A percentile compares a stretch with the other conserved stretches of the same genome.
phyloP scores from a whole-genome alignment of 1,140 invertebrate genomes.

The Drusus annulatus region DNA sequence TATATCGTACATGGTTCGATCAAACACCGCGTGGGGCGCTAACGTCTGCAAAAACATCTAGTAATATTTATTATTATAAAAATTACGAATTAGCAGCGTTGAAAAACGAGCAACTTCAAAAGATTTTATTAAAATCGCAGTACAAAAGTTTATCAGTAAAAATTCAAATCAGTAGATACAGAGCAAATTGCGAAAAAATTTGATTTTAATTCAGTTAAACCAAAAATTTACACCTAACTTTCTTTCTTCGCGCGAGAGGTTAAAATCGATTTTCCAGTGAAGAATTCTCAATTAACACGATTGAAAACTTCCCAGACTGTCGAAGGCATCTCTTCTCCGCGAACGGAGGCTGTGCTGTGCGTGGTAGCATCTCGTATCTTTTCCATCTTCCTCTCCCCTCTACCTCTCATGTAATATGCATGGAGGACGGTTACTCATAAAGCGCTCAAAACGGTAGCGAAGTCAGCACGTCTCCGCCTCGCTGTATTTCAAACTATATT shows the following conservation, averaged over 20 bases:
- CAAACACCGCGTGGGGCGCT: no score
- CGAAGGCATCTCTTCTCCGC: neutral
- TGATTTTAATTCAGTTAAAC: no score
- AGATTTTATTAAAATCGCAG: no score
- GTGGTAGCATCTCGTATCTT: neutral
- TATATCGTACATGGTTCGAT: no score
- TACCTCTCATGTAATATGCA: conserved; percentile 22
- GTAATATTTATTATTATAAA: no score
- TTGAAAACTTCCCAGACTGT: conserved; percentile 25
- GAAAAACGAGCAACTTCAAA: no score
- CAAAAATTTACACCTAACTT: no score
- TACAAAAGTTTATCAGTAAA: no score
- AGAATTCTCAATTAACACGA: conserved; percentile 25
- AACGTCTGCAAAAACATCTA: no score
- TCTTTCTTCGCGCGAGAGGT: no score
- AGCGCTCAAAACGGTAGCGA: conserved; percentile 9
- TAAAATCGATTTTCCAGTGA: conserved; percentile 1
- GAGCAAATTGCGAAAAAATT: neutral
- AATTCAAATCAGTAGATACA: neutral
- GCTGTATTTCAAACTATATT: neutral
- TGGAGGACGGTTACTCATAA: conserved; percentile 13
- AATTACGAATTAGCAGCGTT: no score
- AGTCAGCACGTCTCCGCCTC: neutral
- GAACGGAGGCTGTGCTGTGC: neutral
- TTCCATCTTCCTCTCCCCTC: no score